Percentiles rank a stretch among this genome's conserved stretches.
phyloP scores from a whole-genome alignment of 2,888 invertebrate genomes.

The Pammene aurita region DNA sequence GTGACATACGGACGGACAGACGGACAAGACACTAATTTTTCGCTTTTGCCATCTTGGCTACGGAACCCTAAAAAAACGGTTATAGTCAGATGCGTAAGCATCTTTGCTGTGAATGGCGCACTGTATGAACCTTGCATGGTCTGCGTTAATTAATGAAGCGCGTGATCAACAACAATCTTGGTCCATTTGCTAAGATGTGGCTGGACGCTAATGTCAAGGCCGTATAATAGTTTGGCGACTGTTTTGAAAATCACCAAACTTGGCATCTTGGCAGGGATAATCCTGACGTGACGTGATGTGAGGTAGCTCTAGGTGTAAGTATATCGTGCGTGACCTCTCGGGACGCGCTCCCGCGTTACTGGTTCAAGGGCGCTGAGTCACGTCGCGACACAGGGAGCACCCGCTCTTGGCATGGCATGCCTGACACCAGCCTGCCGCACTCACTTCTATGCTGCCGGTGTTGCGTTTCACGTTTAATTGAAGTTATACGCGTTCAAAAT shows the following conservation, averaged over 20 bases:
- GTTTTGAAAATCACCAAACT: neutral
- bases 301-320: constrained; percentile 4
- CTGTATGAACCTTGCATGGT: too few relatives aligned
- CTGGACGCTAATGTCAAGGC: too few relatives aligned
- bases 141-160: too few relatives aligned
- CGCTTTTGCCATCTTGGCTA: too few relatives aligned
- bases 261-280: neutral
- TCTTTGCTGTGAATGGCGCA: too few relatives aligned
- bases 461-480: constrained; percentile 48
- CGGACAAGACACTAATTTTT: too few relatives aligned
- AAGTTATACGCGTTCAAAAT: constrained; percentile 35
- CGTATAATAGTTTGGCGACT: too few relatives aligned
- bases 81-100: too few relatives aligned
- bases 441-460: constrained; percentile 51
- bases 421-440: constrained; percentile 53
- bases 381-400: constrained; percentile 71
- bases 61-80: too few relatives aligned
- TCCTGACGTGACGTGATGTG: neutral
- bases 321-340: constrained; percentile 44
- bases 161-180: too few relatives aligned
- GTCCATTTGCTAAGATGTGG: too few relatives aligned
- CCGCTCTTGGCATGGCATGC: constrained; percentile 70
- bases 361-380: constrained; percentile 74
- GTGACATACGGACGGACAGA: too few relatives aligned
- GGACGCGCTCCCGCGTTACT: constrained; percentile 63